Conservation (phyloP, 2,888 invertebrate genomes). For the Lycophotia porphyrea region DNA sequence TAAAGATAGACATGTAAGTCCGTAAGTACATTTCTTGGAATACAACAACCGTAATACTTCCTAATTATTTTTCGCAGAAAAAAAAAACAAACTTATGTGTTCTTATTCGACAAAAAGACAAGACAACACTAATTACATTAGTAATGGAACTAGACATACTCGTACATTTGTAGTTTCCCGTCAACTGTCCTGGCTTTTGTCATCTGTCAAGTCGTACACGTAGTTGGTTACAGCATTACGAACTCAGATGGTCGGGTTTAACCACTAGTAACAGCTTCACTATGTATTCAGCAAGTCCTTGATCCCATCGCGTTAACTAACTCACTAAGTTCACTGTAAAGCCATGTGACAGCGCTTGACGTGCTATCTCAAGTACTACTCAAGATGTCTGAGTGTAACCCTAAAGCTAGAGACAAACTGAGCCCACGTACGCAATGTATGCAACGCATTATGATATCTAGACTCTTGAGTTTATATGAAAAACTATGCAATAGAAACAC, state of each 20-base stretch:
- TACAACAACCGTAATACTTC: conserved; percentile 6
- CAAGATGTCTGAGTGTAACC: conserved; percentile 1
- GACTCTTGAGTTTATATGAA: too few relatives aligned
- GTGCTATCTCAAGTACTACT: conserved; percentile 5
- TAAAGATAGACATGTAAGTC: conserved; percentile 21
- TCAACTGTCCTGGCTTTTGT: background rate
- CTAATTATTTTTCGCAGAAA: conserved; percentile 31
- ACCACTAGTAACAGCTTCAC: background rate
- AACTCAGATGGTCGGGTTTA: background rate
- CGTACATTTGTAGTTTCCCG: background rate
- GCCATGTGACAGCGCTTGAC: conserved; percentile 19
- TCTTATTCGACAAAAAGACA: conserved; percentile 1
- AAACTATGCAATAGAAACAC: too few relatives aligned
- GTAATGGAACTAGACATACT: conserved; percentile 18
- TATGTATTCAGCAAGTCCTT: conserved; percentile 18
- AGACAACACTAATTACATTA: conserved; percentile 18
- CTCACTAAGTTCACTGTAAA: conserved; percentile 23
- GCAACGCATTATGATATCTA: too few relatives aligned
- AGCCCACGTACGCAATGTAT: too few relatives aligned
- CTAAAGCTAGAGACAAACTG: background rate
- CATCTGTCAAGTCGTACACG: conserved; percentile 1
- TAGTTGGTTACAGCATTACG: conserved; percentile 7
- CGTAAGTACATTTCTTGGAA: conserved; percentile 11
- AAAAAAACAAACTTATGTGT: background rate
- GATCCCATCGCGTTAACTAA: conserved; percentile 33